Conservation (phyloP, 1,140 invertebrate genomes). For the Drosophila persimilis region DNA sequence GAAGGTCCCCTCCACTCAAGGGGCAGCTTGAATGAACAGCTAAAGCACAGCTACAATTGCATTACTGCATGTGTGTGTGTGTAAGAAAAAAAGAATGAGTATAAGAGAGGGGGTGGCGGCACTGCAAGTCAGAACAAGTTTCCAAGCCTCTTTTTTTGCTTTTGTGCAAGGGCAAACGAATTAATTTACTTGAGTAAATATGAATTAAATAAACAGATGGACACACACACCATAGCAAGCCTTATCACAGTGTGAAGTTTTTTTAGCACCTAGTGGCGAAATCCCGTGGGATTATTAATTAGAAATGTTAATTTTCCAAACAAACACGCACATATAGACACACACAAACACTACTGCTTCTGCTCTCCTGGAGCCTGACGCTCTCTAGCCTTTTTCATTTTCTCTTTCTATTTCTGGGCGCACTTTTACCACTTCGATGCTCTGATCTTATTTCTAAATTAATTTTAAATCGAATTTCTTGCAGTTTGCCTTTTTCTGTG, state of each 20-base stretch:
- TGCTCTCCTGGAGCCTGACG: constrained; percentile 47
- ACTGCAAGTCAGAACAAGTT: constrained; percentile 40
- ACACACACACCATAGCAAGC: constrained; percentile 24
- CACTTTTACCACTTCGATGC: background rate
- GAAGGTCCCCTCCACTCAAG: constrained; percentile 40
- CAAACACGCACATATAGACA: constrained; percentile 60
- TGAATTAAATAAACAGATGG: constrained; percentile 67
- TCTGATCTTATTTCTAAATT: constrained; percentile 42
- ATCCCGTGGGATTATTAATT: constrained; percentile 43
- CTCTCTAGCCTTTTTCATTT: constrained; percentile 13
- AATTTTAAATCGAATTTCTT: constrained; percentile 54
- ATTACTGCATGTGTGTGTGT: constrained; percentile 25
- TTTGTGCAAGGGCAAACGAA: constrained; percentile 70
- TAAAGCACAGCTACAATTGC: constrained; percentile 2
- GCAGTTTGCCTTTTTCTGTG: constrained; percentile 34
- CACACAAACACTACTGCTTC: constrained; percentile 15
- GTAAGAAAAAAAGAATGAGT: constrained; percentile 31
- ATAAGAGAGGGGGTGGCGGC: constrained; percentile 1
- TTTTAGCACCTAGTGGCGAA: constrained; percentile 60
- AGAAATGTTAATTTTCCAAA: constrained; percentile 70
- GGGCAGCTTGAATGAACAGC: constrained; percentile 55
- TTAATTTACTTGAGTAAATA: constrained; percentile 66
- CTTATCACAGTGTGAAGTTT: constrained; percentile 41
- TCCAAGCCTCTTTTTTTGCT: constrained; percentile 46
- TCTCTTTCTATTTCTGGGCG: constrained; percentile 38